phyloP scores from a whole-genome alignment of 2,113 vertebrate species.

The Proteles cristata region DNA sequence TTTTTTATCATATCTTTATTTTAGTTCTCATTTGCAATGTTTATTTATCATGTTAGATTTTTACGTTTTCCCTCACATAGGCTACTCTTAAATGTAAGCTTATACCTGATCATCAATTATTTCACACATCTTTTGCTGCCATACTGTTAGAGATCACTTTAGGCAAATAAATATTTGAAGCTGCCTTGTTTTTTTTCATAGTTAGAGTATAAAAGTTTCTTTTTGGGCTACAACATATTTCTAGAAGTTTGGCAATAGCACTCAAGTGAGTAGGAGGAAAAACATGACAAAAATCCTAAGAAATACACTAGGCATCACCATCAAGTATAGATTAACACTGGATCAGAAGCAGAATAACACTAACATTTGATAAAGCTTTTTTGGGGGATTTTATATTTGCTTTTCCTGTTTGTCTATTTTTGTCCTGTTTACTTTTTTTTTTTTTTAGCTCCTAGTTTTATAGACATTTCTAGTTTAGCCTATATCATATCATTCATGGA shows the following conservation, averaged over 20 bases:
- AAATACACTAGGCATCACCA: neutral
- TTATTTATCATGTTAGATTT: neutral
- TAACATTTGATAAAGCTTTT: neutral
- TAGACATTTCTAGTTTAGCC: constrained; percentile 5
- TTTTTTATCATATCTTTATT: neutral
- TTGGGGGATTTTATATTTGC: neutral
- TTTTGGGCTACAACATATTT: neutral
- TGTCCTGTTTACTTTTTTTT: neutral
- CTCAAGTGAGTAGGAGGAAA: neutral
- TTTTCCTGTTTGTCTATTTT: constrained; percentile 17
- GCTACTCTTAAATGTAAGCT: neutral
- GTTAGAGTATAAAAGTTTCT: neutral
- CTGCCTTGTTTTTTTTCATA: neutral
- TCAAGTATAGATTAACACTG: neutral
- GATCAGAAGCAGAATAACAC: neutral
- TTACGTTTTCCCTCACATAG: neutral
- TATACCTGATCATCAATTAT: neutral
- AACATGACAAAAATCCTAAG: neutral
- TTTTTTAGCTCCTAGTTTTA: neutral
- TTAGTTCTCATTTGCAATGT: neutral
- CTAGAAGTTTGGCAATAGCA: neutral
- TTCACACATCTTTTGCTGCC: neutral
- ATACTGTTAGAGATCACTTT: neutral
- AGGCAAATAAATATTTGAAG: neutral
- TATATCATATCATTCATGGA: constrained; percentile 16